phyloP scores from a whole-genome alignment of 2,797 vertebrate genomes.

The Anolis apletophallus region DNA sequence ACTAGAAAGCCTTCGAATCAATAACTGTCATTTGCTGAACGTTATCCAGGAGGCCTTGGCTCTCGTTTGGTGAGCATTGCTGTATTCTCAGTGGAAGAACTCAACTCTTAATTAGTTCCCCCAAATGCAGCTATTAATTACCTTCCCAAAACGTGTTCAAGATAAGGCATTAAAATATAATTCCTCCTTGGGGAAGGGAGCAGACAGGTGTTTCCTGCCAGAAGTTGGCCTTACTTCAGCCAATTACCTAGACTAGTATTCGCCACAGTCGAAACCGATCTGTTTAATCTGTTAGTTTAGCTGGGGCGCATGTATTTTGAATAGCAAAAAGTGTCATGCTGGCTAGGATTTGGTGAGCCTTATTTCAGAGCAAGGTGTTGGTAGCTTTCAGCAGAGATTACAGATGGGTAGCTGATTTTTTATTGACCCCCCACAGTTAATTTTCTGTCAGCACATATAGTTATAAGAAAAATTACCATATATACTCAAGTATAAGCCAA shows the following conservation, averaged over 20 bases:
- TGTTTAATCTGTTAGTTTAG: background rate
- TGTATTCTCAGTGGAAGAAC: background rate
- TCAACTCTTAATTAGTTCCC: background rate
- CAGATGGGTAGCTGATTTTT: background rate
- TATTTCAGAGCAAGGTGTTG: background rate
- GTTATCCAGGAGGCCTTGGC: background rate
- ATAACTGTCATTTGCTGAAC: background rate
- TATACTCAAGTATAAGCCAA: too few species aligned
- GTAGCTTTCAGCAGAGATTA: background rate
- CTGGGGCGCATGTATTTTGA: background rate
- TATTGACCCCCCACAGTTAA: background rate
- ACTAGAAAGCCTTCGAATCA: background rate
- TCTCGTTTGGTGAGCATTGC: background rate
- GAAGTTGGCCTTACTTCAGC: background rate
- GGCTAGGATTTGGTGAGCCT: background rate
- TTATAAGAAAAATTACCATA: too few species aligned
- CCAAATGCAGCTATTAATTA: background rate
- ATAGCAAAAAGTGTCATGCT: background rate
- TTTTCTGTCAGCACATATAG: background rate
- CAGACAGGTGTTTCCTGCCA: background rate
- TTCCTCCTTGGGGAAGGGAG: background rate
- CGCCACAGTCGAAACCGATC: background rate
- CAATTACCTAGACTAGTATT: background rate
- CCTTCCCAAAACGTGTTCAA: background rate
- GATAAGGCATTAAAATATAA: conserved; percentile 1